Base-by-base conservation (phyloP, 2,888 invertebrate genomes). In the Trissolcus brochymenae region DNA sequence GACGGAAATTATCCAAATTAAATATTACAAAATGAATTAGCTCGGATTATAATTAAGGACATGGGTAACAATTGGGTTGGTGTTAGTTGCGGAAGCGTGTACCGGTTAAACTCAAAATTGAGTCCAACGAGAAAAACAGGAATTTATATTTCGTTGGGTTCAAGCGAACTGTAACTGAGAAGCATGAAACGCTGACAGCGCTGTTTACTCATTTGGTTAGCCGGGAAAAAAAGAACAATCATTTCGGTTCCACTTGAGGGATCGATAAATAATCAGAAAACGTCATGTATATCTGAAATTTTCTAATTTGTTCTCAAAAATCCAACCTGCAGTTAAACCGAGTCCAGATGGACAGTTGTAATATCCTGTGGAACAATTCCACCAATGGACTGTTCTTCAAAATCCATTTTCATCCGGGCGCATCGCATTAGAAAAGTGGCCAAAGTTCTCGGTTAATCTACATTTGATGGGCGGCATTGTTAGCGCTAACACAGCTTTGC, bases 401-500 rank as follows among this genome's bases (percentile, higher is more conserved):
- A 7, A 29, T 29, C 29, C 1, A 35, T 35, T 35, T 7, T 35
- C 11, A 35, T 35, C 9, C 35, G 35, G 11, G 9, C 35, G 35
- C 0, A 11, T 35, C 9, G 9, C 9, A 35, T 35, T 6, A 35
- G 7, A 7, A 35, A 35, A 35, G 35, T 35, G 35, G 35, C 1
- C 35, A 9, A 35, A 35, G 35, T 35, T 35, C 4, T 6, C 62
- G 60, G 35, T 40, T 66, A 61, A 67, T 62, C 75, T 55, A 53
- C 64, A 40, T 70, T 76, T 76, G 57, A 71, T 49, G 76, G 66
- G 61, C 66, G 54, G 71, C 41, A 50, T 43, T 46, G 59, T 56
- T 49, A 64, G 60, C 73, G 13, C 35, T 29, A 46, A 54, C 40
- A 14, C 41, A 57, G 67, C 29, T n/a, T 72, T 78, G 77, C 73